A percentile compares a stretch with the other conserved stretches of the same genome.
These are phyloP conservation scores for Enteromius trimaculatus DNA, from an alignment of 2,797 vertebrate species.

Conservation along the genomic window DNA sequence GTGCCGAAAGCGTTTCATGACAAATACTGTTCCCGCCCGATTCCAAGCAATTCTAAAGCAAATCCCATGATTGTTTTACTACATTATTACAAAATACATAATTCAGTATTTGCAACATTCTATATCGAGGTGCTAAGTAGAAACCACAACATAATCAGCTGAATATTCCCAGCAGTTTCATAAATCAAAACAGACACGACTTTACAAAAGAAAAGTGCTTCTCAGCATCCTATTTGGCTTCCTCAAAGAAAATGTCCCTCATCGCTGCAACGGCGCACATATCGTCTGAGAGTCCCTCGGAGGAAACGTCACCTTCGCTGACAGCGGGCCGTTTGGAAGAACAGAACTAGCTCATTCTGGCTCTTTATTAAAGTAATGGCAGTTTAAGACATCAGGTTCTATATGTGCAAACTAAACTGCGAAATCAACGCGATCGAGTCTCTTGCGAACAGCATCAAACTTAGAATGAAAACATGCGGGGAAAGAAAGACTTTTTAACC, in stretches of 20 bases:
- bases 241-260: constrained; percentile 34
- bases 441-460: constrained; percentile 29
- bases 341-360: constrained; percentile 24
- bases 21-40: background rate
- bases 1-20: background rate
- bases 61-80: constrained; percentile 45
- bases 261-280: background rate
- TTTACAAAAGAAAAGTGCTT: constrained; percentile 43
- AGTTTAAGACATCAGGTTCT: constrained; percentile 50
- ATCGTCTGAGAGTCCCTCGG: constrained; percentile 2
- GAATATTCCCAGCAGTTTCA: constrained; percentile 29
- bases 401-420: constrained; percentile 44
- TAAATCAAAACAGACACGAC: constrained; percentile 1
- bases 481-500: background rate
- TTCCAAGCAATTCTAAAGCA: constrained; percentile 4
- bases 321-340: constrained; percentile 16
- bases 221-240: constrained; percentile 39
- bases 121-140: constrained; percentile 21
- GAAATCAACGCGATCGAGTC: background rate
- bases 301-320: background rate
- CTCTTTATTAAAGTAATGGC: constrained; percentile 28
- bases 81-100: constrained; percentile 48
- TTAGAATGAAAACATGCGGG: constrained; percentile 29
- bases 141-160: constrained; percentile 35
- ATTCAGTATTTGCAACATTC: constrained; percentile 36